Base-by-base conservation (phyloP, 2,113 vertebrate species). In the Stegostoma tigrinum region DNA sequence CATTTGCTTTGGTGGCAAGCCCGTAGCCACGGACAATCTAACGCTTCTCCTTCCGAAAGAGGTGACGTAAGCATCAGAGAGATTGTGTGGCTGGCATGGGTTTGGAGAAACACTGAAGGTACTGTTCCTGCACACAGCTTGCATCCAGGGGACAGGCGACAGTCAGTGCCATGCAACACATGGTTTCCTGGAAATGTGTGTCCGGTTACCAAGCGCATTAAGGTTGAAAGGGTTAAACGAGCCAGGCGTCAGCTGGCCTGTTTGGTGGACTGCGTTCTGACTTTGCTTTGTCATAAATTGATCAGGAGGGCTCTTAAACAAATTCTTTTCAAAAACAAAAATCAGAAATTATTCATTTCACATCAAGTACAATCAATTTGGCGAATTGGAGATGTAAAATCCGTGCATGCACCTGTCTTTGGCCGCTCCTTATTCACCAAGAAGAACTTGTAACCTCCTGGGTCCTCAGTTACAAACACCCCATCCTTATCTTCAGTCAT, bases 371-470 rank as follows among this genome's bases (percentile, higher is more conserved):
- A 3, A 0, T 19, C 15, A 17, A 83, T 5, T 17, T n/a, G 5
- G n/a, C n/a, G 17, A 42, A 42, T 5, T 5, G n/a, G 30, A 52
- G 52, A 17, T 38, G 34, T 1, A 38, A 0, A 91, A 66, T 38
- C 89, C 23, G 89, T 48, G 0, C 45, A 27, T 68, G 17, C 96
- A 99, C 99, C 99, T 97, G 96, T 95, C 34, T 96, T 96, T 70
- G 97, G 97, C 94, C 97, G 97, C 24, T 97, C 97, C 96, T 97
- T 97, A 96, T 99, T 98, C 96, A 99, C 97, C 95, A 99, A 96
- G 96, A 98, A 99, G 97, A 99, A 99, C 27, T 97, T 98, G 96
- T 99, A 99, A 5, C 99, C 99, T 72, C 98, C 99, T 0, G 99
- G 99, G 67, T 98, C 99, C 96, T 98, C 97, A 0, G 97, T 96